Base-by-base conservation (phyloP, 2,113 vertebrate species). In the Engraulis encrasicolus region DNA sequence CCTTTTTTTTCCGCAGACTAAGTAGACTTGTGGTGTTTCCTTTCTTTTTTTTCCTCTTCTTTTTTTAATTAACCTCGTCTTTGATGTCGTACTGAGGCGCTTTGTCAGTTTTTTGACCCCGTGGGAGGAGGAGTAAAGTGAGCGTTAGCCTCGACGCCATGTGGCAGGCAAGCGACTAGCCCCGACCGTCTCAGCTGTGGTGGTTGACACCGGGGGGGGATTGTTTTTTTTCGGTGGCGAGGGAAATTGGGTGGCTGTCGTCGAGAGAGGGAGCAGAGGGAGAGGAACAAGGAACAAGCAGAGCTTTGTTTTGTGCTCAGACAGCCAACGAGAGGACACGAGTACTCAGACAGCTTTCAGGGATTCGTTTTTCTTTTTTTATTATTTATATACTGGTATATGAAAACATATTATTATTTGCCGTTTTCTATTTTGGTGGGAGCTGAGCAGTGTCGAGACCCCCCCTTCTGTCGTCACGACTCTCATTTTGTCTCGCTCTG, bases 271-370 rank as follows among this genome's bases (percentile, higher is more conserved):
- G 66, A 74, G 66, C 66, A 34, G 4, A 31, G 27, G 31, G 66
- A n/a, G n/a, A n/a, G n/a, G n/a, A n/a, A n/a, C n/a, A n/a, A 74
- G 14, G 66, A 5, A 74, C 66, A 74, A 74, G 66, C 66, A 14
- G 0, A 34, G 66, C 66, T 74, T 74, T 74, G 66, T 74, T 74
- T 74, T 34, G 66, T 74, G 66, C 66, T 74, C 66, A 74, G 66
- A 14, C 66, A 74, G 27, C 66, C 31, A 74, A 34, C 31, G 61
- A 61, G 61, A 74, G 66, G 66, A 74, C 66, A 74, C 4, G 66
- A 74, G 66, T 34, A 74, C 66, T 34, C 20, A 58, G 52, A 6
- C 27, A 27, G 5, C 12, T 71, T 71, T 66, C 5, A 31, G 27
- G 27, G 11, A 45, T 3, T 3, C 9, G 3, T 45, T 45, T 45